A percentile compares a stretch with the other conserved stretches of the same genome.
Conservation (phyloP, 2,888 invertebrate genomes). For the Apotomis turbidana region DNA sequence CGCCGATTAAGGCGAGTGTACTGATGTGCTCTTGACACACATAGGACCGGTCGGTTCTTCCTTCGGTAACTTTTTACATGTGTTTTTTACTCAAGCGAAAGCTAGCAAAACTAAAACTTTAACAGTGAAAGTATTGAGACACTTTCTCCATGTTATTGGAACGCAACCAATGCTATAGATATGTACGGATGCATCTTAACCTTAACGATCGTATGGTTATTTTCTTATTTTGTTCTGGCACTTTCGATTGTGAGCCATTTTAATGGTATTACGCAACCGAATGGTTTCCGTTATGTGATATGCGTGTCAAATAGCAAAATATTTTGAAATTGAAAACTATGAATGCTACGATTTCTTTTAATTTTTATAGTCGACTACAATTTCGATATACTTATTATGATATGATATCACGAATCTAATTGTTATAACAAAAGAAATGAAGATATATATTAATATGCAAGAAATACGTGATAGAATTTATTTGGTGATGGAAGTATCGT, state of each 20-base stretch:
- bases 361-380: no score
- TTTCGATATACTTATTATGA: no score
- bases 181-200: slow-evolving; percentile 24
- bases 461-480: no score
- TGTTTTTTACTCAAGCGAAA: slow-evolving; percentile 56
- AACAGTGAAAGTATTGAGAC: slow-evolving; percentile 71
- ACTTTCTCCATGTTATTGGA: slow-evolving; percentile 64
- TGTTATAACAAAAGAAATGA: no score
- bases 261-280: slow-evolving; percentile 7
- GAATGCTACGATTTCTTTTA: background rate
- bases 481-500: no score
- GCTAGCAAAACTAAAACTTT: slow-evolving; percentile 44
- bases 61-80: slow-evolving; percentile 52
- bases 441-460: no score
- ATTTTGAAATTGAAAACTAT: background rate
- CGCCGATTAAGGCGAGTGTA: slow-evolving; percentile 55
- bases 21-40: slow-evolving; percentile 72
- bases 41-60: slow-evolving; percentile 57
- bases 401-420: no score
- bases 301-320: background rate
- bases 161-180: slow-evolving; percentile 38
- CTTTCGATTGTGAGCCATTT: slow-evolving; percentile 22
- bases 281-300: background rate
- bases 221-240: background rate
- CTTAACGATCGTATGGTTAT: background rate